phyloP scores from a whole-genome alignment of 1,140 invertebrate genomes.

The Lethrus apterus region DNA sequence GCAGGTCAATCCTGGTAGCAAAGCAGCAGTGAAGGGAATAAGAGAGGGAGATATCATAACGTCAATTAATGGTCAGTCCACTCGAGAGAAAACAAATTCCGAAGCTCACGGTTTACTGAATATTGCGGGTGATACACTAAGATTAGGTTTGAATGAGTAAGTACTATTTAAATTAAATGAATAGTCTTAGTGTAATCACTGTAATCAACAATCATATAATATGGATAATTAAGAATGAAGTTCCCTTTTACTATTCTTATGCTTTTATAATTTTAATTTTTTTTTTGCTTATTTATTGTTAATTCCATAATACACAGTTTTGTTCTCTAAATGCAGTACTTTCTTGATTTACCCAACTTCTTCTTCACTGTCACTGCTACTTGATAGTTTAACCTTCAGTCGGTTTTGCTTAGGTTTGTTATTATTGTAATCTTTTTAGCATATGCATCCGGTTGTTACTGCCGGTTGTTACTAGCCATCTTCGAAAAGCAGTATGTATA shows the following conservation, averaged over 20 bases:
- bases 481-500: no score
- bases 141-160: slow-evolving; percentile 70
- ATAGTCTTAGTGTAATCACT: no score
- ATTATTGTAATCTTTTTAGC: no score
- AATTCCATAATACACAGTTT: background rate
- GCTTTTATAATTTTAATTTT: slow-evolving; percentile 1
- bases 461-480: no score
- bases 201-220: no score
- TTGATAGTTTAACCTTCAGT: no score
- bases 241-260: background rate
- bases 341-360: no score
- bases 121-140: slow-evolving; percentile 59
- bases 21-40: slow-evolving; percentile 66
- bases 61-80: slow-evolving; percentile 66
- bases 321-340: no score
- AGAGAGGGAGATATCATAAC: slow-evolving; percentile 73
- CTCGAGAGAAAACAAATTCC: slow-evolving; percentile 60
- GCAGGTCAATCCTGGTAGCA: slow-evolving; percentile 77
- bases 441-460: no score
- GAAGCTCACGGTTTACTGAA: slow-evolving; percentile 68
- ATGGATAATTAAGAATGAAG: background rate
- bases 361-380: no score
- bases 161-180: no score
- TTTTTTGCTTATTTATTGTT: background rate
- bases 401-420: no score